Conservation (phyloP, 2,797 vertebrate genomes). For the Channa striata region DNA sequence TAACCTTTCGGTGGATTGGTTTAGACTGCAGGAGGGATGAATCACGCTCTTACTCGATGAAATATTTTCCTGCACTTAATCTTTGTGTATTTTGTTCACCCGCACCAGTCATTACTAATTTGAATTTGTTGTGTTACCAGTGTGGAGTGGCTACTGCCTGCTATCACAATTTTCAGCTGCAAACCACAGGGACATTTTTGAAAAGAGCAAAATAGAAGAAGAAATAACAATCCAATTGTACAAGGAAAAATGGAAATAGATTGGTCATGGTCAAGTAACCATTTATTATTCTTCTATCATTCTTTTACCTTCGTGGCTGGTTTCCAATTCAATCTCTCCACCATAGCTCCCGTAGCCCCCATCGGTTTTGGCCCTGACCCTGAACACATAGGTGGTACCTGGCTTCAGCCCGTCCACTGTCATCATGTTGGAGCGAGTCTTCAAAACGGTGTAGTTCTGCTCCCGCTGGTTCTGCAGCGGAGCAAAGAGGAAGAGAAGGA, state of each 20-base stretch:
- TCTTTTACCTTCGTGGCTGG: constrained; percentile 86
- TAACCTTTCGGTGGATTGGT: constrained; percentile 39
- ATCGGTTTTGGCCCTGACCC: constrained; percentile 86
- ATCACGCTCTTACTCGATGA: constrained; percentile 33
- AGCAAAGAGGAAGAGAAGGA: not conserved
- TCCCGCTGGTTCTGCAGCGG: constrained; percentile 86
- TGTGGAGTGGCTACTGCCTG: not conserved
- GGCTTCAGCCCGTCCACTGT: constrained; percentile 89
- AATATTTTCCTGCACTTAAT: constrained; percentile 26
- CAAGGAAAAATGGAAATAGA: not conserved
- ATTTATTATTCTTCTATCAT: constrained; percentile 2
- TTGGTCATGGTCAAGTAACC: not conserved
- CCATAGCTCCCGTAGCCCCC: constrained; percentile 88
- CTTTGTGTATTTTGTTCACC: constrained; percentile 21
- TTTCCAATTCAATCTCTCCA: constrained; percentile 89
- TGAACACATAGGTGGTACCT: constrained; percentile 87
- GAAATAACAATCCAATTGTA: constrained; percentile 13
- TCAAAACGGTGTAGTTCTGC: constrained; percentile 89
- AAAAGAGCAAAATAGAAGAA: not conserved
- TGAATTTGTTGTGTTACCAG: constrained; percentile 18
- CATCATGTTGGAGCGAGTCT: constrained; percentile 89
- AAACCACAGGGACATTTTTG: constrained; percentile 9
- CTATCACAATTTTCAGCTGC: constrained; percentile 10
- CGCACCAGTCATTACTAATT: constrained; percentile 17
- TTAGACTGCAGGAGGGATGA: constrained; percentile 36